Evolutionary conservation across 2,797 vertebrate species (phyloP), one percentile per base, ranked within the genome.

Genomic region (Lepilemur septentrionalis): DNA sequence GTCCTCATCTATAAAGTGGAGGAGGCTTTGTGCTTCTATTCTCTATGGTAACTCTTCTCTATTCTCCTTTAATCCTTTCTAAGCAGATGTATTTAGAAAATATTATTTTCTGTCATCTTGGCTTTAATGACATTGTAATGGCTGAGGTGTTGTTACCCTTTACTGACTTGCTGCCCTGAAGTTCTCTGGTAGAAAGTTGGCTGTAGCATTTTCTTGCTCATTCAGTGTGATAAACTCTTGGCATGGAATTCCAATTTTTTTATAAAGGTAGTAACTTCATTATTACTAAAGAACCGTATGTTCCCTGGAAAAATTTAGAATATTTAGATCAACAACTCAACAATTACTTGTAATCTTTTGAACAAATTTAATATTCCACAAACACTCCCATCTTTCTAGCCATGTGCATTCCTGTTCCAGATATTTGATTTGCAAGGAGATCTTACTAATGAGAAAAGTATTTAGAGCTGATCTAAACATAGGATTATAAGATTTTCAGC

Each of bases 381-480:
- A 76, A 65, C 23, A 80, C 35, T 89, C 20, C 22, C n/a, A 81
- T 95, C 67, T 57, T 57, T 57, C 55, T 63, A 61, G 41, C 5
- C 35, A 32, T 1, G 0, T 76, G 25, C 22, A 6, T 80, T 92
- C n/a, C 67, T 78, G 3, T 76, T 95, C 46, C 55, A 89, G 65
- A 55, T 92, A 86, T 65, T 95, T 96, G 90, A 59, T 95, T 97
- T 95, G n/a, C 80, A 85, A 70, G 80, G 89, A 97, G 67, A 35
- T 89, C 38, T 95, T 86, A 83, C 73, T 91, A 80, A 96, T 78
- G 69, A 87, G 72, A 69, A 83, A 96, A 89, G 79, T 81, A 69
- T 92, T 95, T 80, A 88, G 52, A 79, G 79, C 32, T 91, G 83
- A 95, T 91, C 76, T 85, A 93, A 95, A 94, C 50, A 96, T 30